Base-by-base conservation (phyloP, 2,888 invertebrate species). In the Sceliomorpha sp. region DNA sequence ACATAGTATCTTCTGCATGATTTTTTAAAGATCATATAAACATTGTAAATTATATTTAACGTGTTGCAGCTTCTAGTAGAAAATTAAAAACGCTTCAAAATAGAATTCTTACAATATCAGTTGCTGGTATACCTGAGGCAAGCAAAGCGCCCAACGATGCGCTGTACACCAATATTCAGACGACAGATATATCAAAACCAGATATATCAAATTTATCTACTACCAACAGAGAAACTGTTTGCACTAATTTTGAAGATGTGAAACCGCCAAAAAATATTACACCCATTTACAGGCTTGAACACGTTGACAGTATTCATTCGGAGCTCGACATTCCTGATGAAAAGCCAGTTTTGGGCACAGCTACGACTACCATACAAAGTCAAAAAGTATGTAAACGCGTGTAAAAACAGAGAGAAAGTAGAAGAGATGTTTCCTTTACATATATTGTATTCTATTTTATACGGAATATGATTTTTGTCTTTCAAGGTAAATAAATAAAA, bases 311-410 rank as follows among this genome's bases (percentile, higher is more conserved):
- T 27, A 78, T 87, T 5, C 87, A 88, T 64, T 86, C 87, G 7
- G 87, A 84, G 44, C 40, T 87, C 51, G 84, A 87, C 47, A 87
- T 87, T 15, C 85, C 85, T 26, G 86, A 87, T 13, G 87, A 87
- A 36, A 79, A 76, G 6, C 84, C 85, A 5, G 71, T 80, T 6
- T 79, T 77, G 8, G 84, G 85, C 27, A 56, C 68, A 3, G 6
- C 70, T 2, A 8, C 69, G 1, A 59, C 27, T 32, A 70, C 51
- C 1, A 31, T 67, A 5, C 36, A 48, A 50, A 15, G 3, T 51
- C 8, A 73, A 48, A 42, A n/a, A 69, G 9, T 82, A 64, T 6
- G 53, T 42, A 48, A 6, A 26, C 10, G 8, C 34, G 27, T 31
- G 5, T 31, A 31, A 70, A 1, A 71, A 64, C 27, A n/a, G 5